Base-by-base conservation (phyloP, 1,140 invertebrate genomes). In the Drosophila pectinifera region DNA sequence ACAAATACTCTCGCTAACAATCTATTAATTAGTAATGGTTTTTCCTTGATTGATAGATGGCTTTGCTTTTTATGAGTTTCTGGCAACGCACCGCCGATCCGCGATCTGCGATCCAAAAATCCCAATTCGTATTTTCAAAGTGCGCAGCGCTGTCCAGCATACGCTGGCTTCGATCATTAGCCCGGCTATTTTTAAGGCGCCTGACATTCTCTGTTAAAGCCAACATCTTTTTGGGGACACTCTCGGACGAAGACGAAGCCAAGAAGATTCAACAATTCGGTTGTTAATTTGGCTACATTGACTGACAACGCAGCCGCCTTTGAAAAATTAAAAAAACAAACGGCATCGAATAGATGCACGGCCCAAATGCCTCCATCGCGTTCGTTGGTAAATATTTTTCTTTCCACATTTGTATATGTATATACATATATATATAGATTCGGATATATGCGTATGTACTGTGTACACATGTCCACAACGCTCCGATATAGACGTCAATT, bases 221-320 rank as follows among this genome's bases (percentile, higher is more conserved):
- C 43, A 76, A 42, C 42, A 67, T 54, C 62, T 58, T 76, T 51
- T 75, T 56, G 62, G 62, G 61, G 67, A 55, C 67, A 70, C 67
- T 14, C 61, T 42, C 36, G 48, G 31, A 51, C 16, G n/a, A 26
- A 57, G 45, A 65, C 4, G 26, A 51, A 58, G 46, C 64, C 58
- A 62, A 56, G 26, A 49, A 20, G 48, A 14, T n/a, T 51, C 43
- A 58, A 43, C n/a, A 24, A 45, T 34, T 63, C 3, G 43, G 64
- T 58, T 86, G 84, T 80, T 86, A 79, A 79, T 77, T 73, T 70
- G 75, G 51, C 69, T 59, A 51, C 55, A 81, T 70, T 83, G 83
- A 88, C 79, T 88, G 74, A 88, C 79, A 84, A 73, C 49, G 63
- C 80, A 78, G 74, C 70, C 55, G 75, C 46, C 65, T 63, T 64